Percentiles rank a stretch among this genome's conserved stretches.
Conservation (phyloP, 1,140 invertebrate genomes). For the Drosophila pandora region DNA sequence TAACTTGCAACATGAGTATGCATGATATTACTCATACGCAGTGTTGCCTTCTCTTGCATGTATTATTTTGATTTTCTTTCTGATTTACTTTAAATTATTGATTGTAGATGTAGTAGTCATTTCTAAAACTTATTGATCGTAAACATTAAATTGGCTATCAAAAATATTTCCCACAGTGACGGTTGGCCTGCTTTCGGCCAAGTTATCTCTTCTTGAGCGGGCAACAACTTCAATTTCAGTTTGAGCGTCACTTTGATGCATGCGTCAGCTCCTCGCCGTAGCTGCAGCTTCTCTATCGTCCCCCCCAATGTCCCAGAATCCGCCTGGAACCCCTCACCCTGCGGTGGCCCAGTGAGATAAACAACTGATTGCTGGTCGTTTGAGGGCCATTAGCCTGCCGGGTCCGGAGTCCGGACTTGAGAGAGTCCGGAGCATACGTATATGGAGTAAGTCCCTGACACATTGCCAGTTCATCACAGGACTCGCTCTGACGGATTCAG, state of each 20-base stretch:
- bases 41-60: neutral
- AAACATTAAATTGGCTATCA: too few relatives aligned
- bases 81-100: neutral
- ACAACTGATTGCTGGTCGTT: conserved; percentile 78
- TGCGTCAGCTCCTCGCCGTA: conserved; percentile 48
- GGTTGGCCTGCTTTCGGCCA: conserved; percentile 39
- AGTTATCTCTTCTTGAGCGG: conserved; percentile 46
- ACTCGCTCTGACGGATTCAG: conserved; percentile 69
- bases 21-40: neutral
- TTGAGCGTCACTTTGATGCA: conserved; percentile 77
- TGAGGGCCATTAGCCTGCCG: conserved; percentile 69
- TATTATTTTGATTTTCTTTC: neutral
- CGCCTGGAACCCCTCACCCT: neutral
- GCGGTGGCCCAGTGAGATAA: conserved; percentile 52
- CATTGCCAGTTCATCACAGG: conserved; percentile 79
- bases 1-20: neutral
- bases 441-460: conserved; percentile 49
- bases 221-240: conserved; percentile 73
- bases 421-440: conserved; percentile 27
- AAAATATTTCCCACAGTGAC: conserved; percentile 1
- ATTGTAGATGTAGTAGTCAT: too few relatives aligned
- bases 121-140: too few relatives aligned
- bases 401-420: conserved; percentile 11
- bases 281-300: conserved; percentile 33
- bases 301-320: neutral